These are phyloP conservation scores for Poecile montanus DNA, from an alignment of 2,797 vertebrate genomes.

Conservation along the genomic window DNA sequence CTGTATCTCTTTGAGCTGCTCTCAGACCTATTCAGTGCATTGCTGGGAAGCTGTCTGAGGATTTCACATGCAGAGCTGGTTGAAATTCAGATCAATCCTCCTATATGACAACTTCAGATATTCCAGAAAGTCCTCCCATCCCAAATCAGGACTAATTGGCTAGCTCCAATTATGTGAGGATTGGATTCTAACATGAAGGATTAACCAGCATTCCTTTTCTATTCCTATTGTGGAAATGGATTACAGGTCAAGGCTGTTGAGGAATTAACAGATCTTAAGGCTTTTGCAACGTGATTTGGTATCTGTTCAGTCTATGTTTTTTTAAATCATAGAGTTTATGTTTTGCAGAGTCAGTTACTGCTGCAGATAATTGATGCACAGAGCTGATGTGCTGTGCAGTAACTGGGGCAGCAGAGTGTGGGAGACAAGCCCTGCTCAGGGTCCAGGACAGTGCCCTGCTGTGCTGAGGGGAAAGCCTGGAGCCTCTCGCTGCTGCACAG, in stretches of 20 bases:
- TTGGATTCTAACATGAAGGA: not conserved
- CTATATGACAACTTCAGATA: not conserved
- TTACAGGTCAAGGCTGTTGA: rapidly evolving
- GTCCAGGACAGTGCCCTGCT: not conserved
- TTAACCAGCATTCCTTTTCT: not conserved
- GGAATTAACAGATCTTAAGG: not conserved
- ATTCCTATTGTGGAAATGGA: not conserved
- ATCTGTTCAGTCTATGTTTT: not conserved
- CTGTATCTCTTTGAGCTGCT: not conserved
- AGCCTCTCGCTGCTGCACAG: not conserved
- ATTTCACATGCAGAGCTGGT: not conserved
- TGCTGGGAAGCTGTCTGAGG: not conserved
- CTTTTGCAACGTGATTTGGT: not conserved
- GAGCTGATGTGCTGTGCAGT: not conserved
- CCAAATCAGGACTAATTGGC: not conserved
- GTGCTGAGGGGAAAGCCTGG: not conserved
- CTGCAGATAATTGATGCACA: not conserved
- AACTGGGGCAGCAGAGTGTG: not conserved
- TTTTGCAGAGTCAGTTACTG: not conserved
- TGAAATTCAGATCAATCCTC: not conserved
- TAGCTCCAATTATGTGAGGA: not conserved
- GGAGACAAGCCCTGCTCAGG: not conserved
- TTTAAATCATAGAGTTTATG: not conserved
- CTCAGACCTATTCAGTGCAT: not conserved
- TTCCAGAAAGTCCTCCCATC: not conserved